Percentiles rank a stretch among this genome's conserved stretches.
Conservation (phyloP, 2,888 invertebrate genomes). For the Scaptomyza reducta region DNA sequence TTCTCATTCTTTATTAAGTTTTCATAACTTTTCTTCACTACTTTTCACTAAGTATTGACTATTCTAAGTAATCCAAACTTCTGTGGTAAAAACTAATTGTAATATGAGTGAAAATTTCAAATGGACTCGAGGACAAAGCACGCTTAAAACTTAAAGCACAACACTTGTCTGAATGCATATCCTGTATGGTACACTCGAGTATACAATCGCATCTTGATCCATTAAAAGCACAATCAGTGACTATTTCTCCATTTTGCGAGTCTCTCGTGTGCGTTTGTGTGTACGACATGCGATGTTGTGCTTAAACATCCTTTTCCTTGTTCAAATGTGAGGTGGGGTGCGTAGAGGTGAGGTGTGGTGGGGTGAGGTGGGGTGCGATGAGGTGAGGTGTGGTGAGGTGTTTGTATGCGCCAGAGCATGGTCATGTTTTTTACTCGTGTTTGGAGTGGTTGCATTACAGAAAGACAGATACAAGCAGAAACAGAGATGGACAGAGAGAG, state of each 20-base stretch:
- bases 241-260: slow-evolving; percentile 1
- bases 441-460: slow-evolving; percentile 26
- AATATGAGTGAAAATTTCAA: no score
- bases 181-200: no score
- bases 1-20: neutral
- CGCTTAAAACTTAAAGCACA: neutral
- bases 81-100: no score
- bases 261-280: slow-evolving; percentile 1
- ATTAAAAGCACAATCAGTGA: slow-evolving; percentile 21
- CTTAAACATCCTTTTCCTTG: slow-evolving; percentile 45
- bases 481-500: no score
- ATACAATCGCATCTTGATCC: slow-evolving; percentile 9
- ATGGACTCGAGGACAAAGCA: no score
- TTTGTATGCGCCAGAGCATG: slow-evolving; percentile 29
- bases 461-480: neutral
- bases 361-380: no score
- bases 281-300: slow-evolving; percentile 44
- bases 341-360: neutral
- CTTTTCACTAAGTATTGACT: no score
- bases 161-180: neutral
- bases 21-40: no score
- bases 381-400: neutral
- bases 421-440: slow-evolving; percentile 59
- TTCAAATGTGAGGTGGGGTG: neutral
- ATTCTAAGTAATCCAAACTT: neutral